phyloP scores from a whole-genome alignment of 2,113 vertebrate genomes.

The Prietella phreatophila region DNA sequence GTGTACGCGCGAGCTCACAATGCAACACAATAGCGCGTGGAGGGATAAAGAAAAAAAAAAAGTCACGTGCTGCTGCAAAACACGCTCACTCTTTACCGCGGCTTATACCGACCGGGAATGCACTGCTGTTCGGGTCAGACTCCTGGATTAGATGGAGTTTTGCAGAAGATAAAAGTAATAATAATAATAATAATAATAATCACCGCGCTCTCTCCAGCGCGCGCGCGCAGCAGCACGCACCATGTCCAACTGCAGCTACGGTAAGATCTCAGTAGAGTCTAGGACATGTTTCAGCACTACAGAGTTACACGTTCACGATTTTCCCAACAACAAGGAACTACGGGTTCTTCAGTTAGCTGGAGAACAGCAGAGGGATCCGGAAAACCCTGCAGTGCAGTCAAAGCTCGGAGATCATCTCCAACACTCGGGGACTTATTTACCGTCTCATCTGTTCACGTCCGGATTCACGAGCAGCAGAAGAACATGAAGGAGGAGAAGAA shows the following conservation, averaged over 20 bases:
- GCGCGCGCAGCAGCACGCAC: too few species aligned
- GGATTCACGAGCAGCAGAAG: not conserved
- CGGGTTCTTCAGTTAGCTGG: not conserved
- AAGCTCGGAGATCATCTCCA: not conserved
- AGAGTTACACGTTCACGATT: not conserved
- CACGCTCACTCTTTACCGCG: fast-evolving
- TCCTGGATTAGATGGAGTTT: too few species aligned
- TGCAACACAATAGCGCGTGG: not conserved
- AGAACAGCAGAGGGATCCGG: not conserved
- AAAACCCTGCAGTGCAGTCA: not conserved
- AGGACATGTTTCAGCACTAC: not conserved
- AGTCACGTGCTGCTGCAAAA: not conserved
- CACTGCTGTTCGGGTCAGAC: fast-evolving
- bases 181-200: too few species aligned
- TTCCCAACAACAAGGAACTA: not conserved
- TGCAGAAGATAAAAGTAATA: too few species aligned
- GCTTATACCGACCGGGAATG: not conserved
- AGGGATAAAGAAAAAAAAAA: too few species aligned
- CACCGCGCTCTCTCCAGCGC: not conserved
- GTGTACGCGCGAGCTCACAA: not conserved
- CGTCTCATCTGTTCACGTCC: not conserved
- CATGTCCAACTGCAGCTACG: not conserved
- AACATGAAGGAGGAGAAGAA: too few species aligned
- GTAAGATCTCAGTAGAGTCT: too few species aligned
- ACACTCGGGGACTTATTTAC: not conserved